Percentiles rank a stretch among this genome's conserved stretches.
phyloP scores from a whole-genome alignment of 2,888 invertebrate genomes.

The Drosophila mimetica region DNA sequence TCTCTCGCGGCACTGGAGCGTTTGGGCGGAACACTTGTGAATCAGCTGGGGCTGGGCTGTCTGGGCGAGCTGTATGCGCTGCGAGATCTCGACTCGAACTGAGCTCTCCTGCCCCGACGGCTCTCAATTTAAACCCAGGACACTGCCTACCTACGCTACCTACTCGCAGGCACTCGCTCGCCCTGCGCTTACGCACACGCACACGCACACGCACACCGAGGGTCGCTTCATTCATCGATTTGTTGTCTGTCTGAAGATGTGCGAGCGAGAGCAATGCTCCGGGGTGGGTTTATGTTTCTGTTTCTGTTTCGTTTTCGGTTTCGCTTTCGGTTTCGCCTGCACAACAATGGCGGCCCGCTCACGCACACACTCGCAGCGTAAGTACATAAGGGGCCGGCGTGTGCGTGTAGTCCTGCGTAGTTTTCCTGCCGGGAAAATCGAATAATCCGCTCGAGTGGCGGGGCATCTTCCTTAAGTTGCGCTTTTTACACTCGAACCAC shows the following conservation, averaged over 20 bases:
- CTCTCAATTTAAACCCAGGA: conserved; percentile 76
- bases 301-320: conserved; percentile 6
- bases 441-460: conserved; percentile 56
- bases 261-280: conserved; percentile 62
- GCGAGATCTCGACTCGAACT: conserved; percentile 81
- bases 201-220: conserved; percentile 18
- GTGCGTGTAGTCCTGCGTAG: conserved; percentile 39
- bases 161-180: conserved; percentile 34
- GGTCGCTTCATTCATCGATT: conserved; percentile 73
- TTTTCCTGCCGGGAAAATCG: conserved; percentile 53
- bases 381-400: conserved; percentile 61
- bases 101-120: conserved; percentile 63
- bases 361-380: conserved; percentile 28
- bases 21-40: neutral
- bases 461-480: conserved; percentile 74
- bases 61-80: conserved; percentile 60
- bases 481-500: conserved; percentile 55
- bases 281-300: conserved; percentile 71
- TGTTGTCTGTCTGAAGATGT: conserved; percentile 68
- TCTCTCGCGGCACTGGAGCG: conserved; percentile 1
- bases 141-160: conserved; percentile 62
- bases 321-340: conserved; percentile 34
- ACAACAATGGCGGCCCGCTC: conserved; percentile 69
- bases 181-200: conserved; percentile 38
- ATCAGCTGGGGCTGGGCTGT: neutral